Evolutionary conservation across 1,140 invertebrate species (phyloP).

Genomic region (Cyrtorhinus lividipennis): DNA sequence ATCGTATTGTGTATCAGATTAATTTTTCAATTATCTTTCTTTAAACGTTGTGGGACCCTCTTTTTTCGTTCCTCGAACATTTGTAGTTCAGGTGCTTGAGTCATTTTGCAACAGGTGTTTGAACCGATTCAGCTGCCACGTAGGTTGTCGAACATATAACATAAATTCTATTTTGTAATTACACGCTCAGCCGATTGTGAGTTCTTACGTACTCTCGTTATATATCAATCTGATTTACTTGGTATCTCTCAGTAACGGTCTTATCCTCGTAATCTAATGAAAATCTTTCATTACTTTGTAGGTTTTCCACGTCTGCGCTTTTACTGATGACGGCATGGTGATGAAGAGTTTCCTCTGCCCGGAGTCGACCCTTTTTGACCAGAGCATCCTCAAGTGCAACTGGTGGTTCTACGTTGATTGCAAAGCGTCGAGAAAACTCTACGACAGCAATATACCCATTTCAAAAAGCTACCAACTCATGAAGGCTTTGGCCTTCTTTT

Average conservation of each 20-base stretch:
- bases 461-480: constrained; percentile 82
- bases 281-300: constrained; percentile 28
- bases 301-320: constrained; percentile 79
- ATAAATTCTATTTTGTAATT: no score
- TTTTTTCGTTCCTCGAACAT: no score
- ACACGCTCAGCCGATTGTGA: no score
- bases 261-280: neutral
- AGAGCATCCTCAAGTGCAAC: constrained; percentile 76
- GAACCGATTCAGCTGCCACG: no score
- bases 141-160: no score
- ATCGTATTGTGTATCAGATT: no score
- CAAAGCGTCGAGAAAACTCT: constrained; percentile 56
- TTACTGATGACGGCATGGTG: constrained; percentile 73
- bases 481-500: constrained; percentile 76
- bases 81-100: no score
- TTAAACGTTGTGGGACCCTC: no score
- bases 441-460: constrained; percentile 76
- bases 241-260: neutral
- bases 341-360: constrained; percentile 82
- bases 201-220: no score
- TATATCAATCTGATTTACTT: no score
- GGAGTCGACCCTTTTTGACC: constrained; percentile 74
- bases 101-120: no score
- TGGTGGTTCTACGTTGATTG: constrained; percentile 88
- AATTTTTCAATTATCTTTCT: no score